These are phyloP conservation scores for Porites cylindrica DNA, from an alignment of 92 coral and sea anemone species.

Conservation along the genomic window DNA sequence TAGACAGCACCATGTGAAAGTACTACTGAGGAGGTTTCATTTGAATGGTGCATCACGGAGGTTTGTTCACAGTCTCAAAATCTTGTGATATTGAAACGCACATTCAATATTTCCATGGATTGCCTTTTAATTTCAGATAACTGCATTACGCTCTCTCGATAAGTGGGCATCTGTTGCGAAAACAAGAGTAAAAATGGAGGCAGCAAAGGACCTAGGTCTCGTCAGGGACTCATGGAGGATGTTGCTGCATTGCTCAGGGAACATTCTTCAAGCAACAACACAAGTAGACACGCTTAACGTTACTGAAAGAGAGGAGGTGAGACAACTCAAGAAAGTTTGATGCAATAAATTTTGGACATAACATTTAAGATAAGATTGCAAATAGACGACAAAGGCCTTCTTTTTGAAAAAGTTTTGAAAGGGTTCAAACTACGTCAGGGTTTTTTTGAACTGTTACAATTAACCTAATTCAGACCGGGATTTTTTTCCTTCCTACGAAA, in stretches of 20 bases:
- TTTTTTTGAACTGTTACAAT: too few relatives aligned
- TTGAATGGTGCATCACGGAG: too few relatives aligned
- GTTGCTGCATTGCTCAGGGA: conserved; percentile 22
- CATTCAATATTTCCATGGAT: neutral
- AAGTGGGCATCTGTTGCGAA: neutral
- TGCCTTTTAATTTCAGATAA: neutral
- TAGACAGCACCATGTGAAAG: too few relatives aligned
- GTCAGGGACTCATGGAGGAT: conserved; percentile 16
- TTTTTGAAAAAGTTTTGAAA: too few relatives aligned
- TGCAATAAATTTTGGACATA: too few relatives aligned
- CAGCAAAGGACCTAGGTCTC: conserved; percentile 11
- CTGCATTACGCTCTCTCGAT: neutral
- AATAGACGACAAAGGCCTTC: too few relatives aligned
- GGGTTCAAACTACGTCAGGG: too few relatives aligned
- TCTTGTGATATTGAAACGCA: neutral
- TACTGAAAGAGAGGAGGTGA: conserved; percentile 3
- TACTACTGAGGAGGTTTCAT: too few relatives aligned
- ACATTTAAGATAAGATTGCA: too few relatives aligned
- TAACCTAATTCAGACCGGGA: too few relatives aligned
- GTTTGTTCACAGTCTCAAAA: too few relatives aligned
- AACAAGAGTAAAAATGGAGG: neutral
- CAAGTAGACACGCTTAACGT: neutral
- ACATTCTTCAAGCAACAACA: conserved; percentile 17
- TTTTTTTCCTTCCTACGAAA: too few relatives aligned
- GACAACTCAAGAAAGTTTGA: neutral